These are phyloP conservation scores for Chanos chanos DNA, from an alignment of 2,797 vertebrate species.

Conservation along the genomic window DNA sequence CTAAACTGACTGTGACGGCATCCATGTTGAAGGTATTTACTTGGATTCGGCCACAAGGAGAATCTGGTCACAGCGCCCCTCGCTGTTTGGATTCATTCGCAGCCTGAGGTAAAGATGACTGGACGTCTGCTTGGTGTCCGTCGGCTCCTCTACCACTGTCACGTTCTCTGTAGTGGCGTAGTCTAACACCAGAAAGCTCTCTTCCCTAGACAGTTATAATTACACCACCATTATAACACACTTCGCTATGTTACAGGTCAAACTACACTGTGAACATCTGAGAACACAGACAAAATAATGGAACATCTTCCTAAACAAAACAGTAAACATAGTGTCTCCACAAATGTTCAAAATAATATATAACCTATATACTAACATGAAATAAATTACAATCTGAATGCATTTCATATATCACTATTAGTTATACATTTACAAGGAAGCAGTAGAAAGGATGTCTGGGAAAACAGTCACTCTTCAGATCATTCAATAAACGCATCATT, in stretches of 20 bases:
- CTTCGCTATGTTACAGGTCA: background rate
- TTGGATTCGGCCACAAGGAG: constrained; percentile 77
- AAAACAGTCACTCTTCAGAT: too few species aligned
- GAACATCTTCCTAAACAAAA: too few species aligned
- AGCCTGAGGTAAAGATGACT: constrained; percentile 72
- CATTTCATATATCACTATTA: too few species aligned
- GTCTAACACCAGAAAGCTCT: constrained; percentile 87
- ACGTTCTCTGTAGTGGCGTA: constrained; percentile 84
- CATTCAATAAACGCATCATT: too few species aligned
- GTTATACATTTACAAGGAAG: too few species aligned
- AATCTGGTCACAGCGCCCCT: constrained; percentile 76
- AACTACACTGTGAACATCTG: too few species aligned
- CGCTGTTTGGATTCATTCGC: constrained; percentile 82
- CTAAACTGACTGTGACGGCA: too few species aligned
- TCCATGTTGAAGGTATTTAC: constrained; percentile 59
- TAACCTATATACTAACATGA: too few species aligned
- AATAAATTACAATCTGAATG: too few species aligned
- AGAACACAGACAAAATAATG: background rate
- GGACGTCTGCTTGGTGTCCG: constrained; percentile 50
- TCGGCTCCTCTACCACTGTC: constrained; percentile 69
- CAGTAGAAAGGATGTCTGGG: too few species aligned
- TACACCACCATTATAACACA: background rate
- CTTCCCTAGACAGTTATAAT: constrained; percentile 72
- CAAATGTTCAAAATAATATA: too few species aligned
- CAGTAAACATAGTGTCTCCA: too few species aligned